phyloP scores from a whole-genome alignment of 2,888 invertebrate species.

The Thalpophila matura region DNA sequence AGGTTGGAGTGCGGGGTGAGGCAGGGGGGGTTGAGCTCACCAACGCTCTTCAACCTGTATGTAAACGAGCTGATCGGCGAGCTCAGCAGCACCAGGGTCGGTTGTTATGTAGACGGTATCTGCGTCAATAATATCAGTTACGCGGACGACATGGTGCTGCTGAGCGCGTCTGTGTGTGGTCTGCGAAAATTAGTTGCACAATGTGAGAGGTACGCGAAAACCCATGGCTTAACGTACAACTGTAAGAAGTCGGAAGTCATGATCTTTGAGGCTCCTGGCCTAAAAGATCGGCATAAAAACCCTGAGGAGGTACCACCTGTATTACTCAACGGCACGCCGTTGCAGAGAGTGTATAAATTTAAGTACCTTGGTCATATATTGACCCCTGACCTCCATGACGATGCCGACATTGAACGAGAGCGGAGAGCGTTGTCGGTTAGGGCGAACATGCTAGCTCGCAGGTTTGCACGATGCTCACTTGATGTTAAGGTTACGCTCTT shows the following conservation, averaged over 20 bases:
- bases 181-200: neutral
- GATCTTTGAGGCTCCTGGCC: neutral
- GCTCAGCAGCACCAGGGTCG: neutral
- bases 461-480: too few relatives aligned
- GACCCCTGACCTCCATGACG: neutral
- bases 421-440: too few relatives aligned
- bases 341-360: neutral
- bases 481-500: too few relatives aligned
- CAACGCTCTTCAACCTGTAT: slow-evolving; percentile 3
- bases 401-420: neutral
- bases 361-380: neutral
- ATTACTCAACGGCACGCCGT: neutral
- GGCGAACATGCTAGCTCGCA: too few relatives aligned
- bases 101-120: neutral
- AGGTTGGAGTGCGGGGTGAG: too few relatives aligned
- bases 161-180: slow-evolving; percentile 1
- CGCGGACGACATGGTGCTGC: too few relatives aligned
- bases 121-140: slow-evolving; percentile 4
- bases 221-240: neutral
- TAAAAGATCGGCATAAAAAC: neutral
- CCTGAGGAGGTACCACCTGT: neutral
- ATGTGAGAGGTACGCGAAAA: neutral
- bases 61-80: neutral
- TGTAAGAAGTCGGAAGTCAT: neutral
- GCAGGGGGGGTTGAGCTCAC: slow-evolving; percentile 7